Percentiles rank a stretch among this genome's conserved stretches.
Evolutionary conservation across 2,797 vertebrate genomes (phyloP).

Genomic region (Tangara arthus): DNA sequence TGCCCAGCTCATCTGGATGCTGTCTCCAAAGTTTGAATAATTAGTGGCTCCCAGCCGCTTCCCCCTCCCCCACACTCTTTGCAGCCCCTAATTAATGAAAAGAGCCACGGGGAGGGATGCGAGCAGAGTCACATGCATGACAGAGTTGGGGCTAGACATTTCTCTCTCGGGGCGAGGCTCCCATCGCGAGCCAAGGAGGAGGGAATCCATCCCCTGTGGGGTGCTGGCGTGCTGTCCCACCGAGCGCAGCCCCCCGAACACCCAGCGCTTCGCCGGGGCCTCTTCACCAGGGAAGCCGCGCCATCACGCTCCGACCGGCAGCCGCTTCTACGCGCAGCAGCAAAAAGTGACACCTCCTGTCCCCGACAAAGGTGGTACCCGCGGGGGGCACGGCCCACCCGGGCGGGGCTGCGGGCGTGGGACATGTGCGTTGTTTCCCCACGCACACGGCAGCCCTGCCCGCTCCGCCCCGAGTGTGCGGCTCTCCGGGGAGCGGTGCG

Average conservation of each 20-base stretch:
- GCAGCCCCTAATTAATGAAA: slow-evolving; percentile 28
- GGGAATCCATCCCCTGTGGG: neutral
- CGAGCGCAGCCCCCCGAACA: neutral
- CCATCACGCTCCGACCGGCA: no score
- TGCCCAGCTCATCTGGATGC: neutral
- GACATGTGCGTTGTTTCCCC: accelerated
- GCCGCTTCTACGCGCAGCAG: neutral
- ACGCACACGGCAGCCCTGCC: neutral
- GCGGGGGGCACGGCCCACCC: no score
- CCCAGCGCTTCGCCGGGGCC: neutral
- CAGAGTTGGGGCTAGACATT: neutral
- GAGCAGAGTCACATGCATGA: slow-evolving; percentile 27
- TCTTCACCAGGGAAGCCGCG: neutral
- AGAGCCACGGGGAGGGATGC: neutral
- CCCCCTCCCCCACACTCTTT: neutral
- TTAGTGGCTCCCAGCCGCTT: slow-evolving; percentile 5
- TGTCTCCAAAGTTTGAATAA: slow-evolving; percentile 36
- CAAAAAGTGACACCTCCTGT: neutral
- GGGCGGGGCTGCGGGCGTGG: neutral
- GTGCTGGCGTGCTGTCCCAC: neutral
- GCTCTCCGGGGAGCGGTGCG: neutral
- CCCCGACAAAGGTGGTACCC: neutral
- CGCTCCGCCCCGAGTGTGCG: neutral
- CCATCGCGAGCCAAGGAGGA: neutral
- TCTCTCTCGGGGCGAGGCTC: neutral